phyloP scores from a whole-genome alignment of 2,113 vertebrate species.

The Galemys pyrenaicus region DNA sequence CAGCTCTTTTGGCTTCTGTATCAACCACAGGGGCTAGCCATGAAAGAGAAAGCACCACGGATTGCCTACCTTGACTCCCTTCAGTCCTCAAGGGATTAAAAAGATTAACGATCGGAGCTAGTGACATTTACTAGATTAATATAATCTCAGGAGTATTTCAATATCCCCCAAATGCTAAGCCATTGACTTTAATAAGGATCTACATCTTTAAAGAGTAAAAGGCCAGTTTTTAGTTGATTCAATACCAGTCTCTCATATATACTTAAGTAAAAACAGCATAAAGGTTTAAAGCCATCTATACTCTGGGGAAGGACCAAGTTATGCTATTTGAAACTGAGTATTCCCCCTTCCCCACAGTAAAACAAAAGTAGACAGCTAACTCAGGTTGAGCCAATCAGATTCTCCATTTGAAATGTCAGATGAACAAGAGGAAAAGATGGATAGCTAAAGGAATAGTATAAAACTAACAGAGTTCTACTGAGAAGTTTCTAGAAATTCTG shows the following conservation, averaged over 20 bases:
- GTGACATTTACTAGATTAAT: neutral
- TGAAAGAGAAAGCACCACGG: neutral
- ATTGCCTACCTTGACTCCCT: neutral
- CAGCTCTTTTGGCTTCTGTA: neutral
- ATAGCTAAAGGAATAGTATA: neutral
- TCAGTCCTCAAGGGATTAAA: neutral
- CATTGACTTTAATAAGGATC: neutral
- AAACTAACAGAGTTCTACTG: conserved; percentile 5
- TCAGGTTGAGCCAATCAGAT: neutral
- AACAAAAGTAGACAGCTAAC: neutral
- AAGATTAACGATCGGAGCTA: neutral
- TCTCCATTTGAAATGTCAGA: neutral
- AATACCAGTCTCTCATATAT: neutral
- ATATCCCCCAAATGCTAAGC: neutral
- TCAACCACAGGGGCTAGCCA: neutral
- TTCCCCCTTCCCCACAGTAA: neutral
- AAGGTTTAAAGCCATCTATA: neutral
- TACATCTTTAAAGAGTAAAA: conserved; percentile 29
- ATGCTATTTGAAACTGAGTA: neutral
- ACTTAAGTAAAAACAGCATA: neutral
- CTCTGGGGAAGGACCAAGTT: neutral
- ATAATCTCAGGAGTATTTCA: neutral
- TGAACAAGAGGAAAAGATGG: neutral
- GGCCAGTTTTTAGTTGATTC: conserved; percentile 16
- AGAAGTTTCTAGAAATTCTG: conserved; percentile 41